Conservation (phyloP, 2,113 vertebrate genomes). For the Myiozetetes cayanensis region DNA sequence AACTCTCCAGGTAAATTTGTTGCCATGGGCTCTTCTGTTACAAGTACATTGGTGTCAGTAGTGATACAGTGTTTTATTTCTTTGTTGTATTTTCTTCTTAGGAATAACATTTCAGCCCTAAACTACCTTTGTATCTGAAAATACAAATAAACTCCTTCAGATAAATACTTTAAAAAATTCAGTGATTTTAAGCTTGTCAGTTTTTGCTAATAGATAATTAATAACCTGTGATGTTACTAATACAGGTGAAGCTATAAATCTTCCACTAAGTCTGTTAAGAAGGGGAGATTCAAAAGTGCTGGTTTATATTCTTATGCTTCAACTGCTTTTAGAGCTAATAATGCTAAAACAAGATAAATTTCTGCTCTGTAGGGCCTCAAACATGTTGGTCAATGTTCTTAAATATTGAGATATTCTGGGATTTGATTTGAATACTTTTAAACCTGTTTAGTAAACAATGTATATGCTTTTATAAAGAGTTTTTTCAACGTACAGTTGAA, state of each 20-base stretch:
- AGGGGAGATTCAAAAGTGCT: background rate
- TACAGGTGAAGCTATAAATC: background rate
- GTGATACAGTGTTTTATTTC: rapidly evolving
- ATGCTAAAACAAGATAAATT: background rate
- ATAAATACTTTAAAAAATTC: background rate
- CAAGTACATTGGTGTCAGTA: rapidly evolving
- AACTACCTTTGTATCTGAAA: background rate
- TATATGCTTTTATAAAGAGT: background rate
- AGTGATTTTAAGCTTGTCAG: background rate
- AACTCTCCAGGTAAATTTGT: constrained; percentile 75
- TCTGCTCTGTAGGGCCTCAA: rapidly evolving
- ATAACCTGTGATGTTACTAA: background rate
- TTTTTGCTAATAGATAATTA: background rate
- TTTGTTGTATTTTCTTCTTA: background rate
- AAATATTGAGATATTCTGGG: background rate
- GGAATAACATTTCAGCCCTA: background rate
- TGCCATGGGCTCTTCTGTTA: rapidly evolving
- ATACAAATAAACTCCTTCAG: background rate
- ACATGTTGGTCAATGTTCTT: background rate
- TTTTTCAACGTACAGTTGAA: background rate
- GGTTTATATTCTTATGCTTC: background rate
- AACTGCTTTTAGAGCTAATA: background rate
- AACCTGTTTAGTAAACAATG: background rate
- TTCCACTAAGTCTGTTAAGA: background rate
- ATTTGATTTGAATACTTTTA: background rate